Evolutionary conservation across 2,888 invertebrate genomes (phyloP), one percentile per base, ranked within the genome.

Genomic region (Drosophila niveifrons): DNA sequence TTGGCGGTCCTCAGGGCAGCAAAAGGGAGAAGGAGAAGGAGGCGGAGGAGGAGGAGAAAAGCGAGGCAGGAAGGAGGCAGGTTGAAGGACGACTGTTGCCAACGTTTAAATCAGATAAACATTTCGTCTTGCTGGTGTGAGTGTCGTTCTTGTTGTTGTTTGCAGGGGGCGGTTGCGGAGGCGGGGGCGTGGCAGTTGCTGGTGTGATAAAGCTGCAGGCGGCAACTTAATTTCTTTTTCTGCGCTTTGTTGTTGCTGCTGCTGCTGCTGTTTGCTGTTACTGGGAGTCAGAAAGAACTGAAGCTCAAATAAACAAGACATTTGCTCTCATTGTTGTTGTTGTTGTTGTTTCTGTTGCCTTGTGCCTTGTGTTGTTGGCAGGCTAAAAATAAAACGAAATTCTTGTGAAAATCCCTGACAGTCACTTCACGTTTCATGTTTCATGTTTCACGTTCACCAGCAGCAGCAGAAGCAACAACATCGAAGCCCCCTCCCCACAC

Each of bases 61-160:
- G 57, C 17, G 18, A 8, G 15, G 6, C 7, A 0, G 44, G 39
- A 13, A 17, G 13, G 18, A 1, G 56, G 13, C 29, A 29, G n/a
- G 50, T 23, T 29, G 61, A 55, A 56, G 75, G 62, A 68, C 75
- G 70, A 63, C 59, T 77, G 72, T 70, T 75, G 85, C 63, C 70
- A 82, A 72, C 83, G 82, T 81, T 85, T 85, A 85, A 85, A 85
- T 85, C 84, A 77, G 88, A 85, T 88, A 88, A 85, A 81, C 70
- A 79, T 78, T 77, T 72, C 13, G 13, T 66, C 47, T 13, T 63
- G 59, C 39, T 56, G 23, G 47, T n/a, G n/a, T n/a, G n/a, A n/a
- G 53, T 61, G 28, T 23, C 64, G 51, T 62, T 65, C 36, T 77
- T 61, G 55, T 56, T 61, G 10, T 36, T 50, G 11, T 50, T 36